These are phyloP conservation scores for Notarius quadriscutis DNA, from an alignment of 2,113 vertebrate species.

Conservation along the genomic window DNA sequence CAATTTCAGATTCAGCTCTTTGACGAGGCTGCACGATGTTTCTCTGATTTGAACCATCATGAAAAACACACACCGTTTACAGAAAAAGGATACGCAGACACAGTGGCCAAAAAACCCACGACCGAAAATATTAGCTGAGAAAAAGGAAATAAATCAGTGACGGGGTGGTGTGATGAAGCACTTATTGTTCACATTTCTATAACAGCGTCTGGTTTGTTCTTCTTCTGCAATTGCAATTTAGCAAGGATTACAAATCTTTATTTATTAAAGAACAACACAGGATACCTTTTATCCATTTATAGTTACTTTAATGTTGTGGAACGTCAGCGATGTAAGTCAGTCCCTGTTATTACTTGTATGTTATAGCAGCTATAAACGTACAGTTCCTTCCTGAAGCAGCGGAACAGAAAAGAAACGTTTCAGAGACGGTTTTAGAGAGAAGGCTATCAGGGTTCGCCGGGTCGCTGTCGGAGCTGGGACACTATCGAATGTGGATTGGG, in stretches of 20 bases:
- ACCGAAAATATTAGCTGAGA: no score
- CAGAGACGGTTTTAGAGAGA: background rate
- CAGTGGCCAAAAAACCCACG: no score
- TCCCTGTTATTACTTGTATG: background rate
- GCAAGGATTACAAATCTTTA: background rate
- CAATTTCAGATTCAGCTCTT: background rate
- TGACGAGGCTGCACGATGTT: background rate
- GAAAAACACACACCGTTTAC: background rate
- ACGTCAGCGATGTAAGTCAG: background rate
- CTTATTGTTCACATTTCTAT: background rate
- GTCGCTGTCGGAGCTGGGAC: background rate
- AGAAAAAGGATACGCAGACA: no score
- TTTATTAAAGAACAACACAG: background rate
- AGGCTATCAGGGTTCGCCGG: background rate
- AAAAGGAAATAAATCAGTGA: no score
- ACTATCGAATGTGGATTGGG: background rate
- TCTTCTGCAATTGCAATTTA: background rate
- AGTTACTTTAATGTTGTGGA: background rate
- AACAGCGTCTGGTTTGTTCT: background rate
- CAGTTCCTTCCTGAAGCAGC: background rate
- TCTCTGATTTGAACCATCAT: background rate
- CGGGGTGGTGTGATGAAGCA: no score
- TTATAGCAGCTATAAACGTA: background rate
- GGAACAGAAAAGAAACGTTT: background rate
- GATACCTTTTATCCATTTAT: background rate